Conservation (phyloP, 2,888 invertebrate genomes). For the Dorcus parallelipipedus region DNA sequence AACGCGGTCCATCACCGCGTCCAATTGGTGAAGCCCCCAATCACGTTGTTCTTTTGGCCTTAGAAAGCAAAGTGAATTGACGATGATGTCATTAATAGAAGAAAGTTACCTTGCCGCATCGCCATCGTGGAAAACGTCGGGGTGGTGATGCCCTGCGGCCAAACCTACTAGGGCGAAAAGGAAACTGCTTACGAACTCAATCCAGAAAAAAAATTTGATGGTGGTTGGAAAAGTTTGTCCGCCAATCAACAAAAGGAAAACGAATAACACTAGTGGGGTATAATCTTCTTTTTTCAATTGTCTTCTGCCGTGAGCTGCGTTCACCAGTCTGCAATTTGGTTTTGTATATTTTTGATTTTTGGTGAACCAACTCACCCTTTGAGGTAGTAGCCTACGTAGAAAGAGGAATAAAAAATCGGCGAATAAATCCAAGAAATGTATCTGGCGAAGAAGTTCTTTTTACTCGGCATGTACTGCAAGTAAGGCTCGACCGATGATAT, state of each 20-base stretch:
- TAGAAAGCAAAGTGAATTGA: neutral
- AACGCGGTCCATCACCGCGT: constrained; percentile 69
- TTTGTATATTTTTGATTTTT: neutral
- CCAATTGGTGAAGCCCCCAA: constrained; percentile 77
- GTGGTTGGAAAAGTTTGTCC: constrained; percentile 39
- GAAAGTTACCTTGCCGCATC: constrained; percentile 60
- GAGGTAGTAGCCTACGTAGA: constrained; percentile 18
- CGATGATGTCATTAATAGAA: neutral
- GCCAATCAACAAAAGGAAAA: constrained; percentile 46
- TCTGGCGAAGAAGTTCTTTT: constrained; percentile 43
- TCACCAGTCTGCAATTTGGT: constrained; percentile 21
- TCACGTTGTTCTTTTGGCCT: constrained; percentile 55
- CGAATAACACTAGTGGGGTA: constrained; percentile 47
- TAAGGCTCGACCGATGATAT: constrained; percentile 64
- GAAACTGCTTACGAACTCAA: constrained; percentile 58
- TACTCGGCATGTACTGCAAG: constrained; percentile 60
- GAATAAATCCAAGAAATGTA: constrained; percentile 22
- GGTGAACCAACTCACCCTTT: constrained; percentile 18
- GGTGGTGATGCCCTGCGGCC: constrained; percentile 78
- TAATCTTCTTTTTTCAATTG: constrained; percentile 37
- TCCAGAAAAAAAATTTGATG: constrained; percentile 60
- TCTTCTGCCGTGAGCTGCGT: constrained; percentile 16
- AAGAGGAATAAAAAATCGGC: constrained; percentile 18
- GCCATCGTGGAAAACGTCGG: constrained; percentile 76
- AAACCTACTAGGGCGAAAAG: constrained; percentile 63